Conservation (phyloP, 2,797 vertebrate species). For the Nannoperca obscura region DNA sequence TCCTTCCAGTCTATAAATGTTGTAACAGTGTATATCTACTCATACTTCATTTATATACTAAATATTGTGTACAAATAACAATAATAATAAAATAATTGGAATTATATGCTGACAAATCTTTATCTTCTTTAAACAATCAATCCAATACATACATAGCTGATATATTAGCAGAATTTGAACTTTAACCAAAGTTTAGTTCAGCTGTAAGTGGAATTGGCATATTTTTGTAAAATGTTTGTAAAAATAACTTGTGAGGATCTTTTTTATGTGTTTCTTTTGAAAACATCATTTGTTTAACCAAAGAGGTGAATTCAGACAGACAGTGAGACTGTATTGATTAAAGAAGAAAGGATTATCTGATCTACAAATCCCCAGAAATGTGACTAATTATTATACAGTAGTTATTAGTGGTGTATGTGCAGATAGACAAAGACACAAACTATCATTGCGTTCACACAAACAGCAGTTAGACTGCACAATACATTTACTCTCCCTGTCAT, state of each 20-base stretch:
- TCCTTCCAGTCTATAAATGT: slow-evolving; percentile 6
- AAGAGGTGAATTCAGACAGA: not conserved
- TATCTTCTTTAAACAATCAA: not conserved
- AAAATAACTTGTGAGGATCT: not conserved
- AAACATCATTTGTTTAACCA: not conserved
- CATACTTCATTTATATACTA: not conserved
- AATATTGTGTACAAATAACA: not conserved
- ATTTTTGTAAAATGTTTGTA: not conserved
- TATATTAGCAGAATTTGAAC: not conserved
- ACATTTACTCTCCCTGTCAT: slow-evolving; percentile 12
- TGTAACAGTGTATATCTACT: not conserved
- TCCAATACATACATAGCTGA: not conserved
- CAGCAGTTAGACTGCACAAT: not conserved
- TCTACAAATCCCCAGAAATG: not conserved
- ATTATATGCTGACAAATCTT: not conserved
- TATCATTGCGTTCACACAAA: slow-evolving; percentile 1
- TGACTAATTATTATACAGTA: slow-evolving; percentile 4
- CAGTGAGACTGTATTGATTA: not conserved
- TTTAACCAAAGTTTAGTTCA: not conserved
- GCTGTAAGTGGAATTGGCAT: not conserved
- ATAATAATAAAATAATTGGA: not conserved
- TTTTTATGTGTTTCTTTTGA: not conserved
- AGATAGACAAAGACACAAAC: not conserved
- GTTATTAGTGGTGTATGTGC: not conserved
- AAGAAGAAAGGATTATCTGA: not conserved